These are phyloP conservation scores for Pangasius sanitwongsei DNA, from an alignment of 2,797 vertebrate species.

Conservation along the genomic window DNA sequence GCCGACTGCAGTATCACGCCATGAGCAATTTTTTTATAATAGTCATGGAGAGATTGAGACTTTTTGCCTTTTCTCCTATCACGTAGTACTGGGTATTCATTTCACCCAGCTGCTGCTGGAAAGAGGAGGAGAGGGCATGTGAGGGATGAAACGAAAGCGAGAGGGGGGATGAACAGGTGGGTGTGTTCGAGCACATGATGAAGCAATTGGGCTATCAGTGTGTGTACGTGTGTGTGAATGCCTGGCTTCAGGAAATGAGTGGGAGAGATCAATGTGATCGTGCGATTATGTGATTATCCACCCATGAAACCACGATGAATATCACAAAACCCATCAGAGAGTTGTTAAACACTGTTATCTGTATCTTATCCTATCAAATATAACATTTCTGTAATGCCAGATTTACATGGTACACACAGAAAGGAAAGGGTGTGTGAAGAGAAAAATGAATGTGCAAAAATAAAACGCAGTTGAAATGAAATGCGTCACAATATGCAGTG, in stretches of 20 bases:
- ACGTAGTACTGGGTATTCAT: slow-evolving; percentile 24
- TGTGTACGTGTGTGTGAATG: slow-evolving; percentile 27
- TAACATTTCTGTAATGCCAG: not conserved
- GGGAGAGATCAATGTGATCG: not conserved
- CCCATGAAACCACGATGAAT: slow-evolving; percentile 15
- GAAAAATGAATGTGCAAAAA: not conserved
- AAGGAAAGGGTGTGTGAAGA: slow-evolving; percentile 3
- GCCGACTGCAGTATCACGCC: slow-evolving; percentile 13
- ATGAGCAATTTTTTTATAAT: slow-evolving; percentile 20
- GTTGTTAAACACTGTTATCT: slow-evolving; percentile 24
- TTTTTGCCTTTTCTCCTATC: slow-evolving; percentile 15
- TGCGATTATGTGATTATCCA: slow-evolving; percentile 28
- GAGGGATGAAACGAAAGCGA: not conserved
- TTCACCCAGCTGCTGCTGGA: slow-evolving; percentile 37
- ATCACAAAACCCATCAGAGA: slow-evolving; percentile 7
- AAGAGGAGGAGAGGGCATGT: slow-evolving; percentile 12
- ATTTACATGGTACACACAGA: not conserved
- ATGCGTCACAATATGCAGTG: not conserved
- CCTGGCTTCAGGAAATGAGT: slow-evolving; percentile 17
- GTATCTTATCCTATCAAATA: not conserved
- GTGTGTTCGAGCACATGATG: slow-evolving; percentile 26
- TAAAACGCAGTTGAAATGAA: not conserved
- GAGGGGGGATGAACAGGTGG: slow-evolving; percentile 11
- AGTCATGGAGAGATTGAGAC: slow-evolving; percentile 16
- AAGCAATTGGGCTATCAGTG: slow-evolving; percentile 25